phyloP scores from a whole-genome alignment of 2,888 invertebrate genomes.

The Hyposoter dolosus region DNA sequence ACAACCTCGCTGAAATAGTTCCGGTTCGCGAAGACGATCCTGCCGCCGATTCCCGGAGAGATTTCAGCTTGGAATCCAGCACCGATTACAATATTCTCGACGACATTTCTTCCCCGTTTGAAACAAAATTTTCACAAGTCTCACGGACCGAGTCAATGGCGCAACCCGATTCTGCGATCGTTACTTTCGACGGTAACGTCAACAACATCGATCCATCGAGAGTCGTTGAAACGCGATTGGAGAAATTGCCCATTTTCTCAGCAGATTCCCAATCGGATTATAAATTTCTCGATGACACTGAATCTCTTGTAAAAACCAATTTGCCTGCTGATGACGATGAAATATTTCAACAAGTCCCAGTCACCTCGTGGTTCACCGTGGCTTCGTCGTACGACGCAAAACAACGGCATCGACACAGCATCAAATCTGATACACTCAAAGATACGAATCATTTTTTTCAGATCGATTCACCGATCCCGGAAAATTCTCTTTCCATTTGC shows the following conservation, averaged over 20 bases:
- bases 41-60: not conserved
- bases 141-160: not conserved
- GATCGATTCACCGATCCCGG: not conserved
- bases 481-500: not conserved
- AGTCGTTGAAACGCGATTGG: not conserved
- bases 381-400: not conserved
- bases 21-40: constrained; percentile 9
- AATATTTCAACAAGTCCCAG: not conserved
- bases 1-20: constrained; percentile 24
- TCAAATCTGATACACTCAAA: not conserved
- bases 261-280: constrained; percentile 35
- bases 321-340: constrained; percentile 1
- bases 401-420: not conserved
- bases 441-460: not conserved
- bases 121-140: constrained; percentile 59
- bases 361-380: not conserved
- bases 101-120: constrained; percentile 75
- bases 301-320: constrained; percentile 69
- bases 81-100: constrained; percentile 81
- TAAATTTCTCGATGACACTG: constrained; percentile 70
- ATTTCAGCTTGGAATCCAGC: constrained; percentile 75
- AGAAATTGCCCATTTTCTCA: not conserved
- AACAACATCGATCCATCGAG: not conserved
- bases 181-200: not conserved
- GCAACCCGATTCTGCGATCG: not conserved